phyloP scores from a whole-genome alignment of 1,140 invertebrate genomes.

The Drosophila trapezifrons region DNA sequence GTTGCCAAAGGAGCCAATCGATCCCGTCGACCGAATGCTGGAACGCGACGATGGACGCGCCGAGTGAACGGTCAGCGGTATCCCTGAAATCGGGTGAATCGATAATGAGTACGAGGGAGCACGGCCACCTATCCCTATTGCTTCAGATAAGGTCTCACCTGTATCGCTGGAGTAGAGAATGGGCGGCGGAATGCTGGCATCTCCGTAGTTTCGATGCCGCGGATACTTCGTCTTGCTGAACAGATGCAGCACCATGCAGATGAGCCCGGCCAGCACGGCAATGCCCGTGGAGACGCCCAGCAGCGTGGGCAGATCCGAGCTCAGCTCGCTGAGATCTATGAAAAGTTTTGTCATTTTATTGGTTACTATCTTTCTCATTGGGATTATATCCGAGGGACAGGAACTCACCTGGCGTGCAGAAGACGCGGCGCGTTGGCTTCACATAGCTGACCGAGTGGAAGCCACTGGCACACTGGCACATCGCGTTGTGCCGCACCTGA shows the following conservation, averaged over 20 bases:
- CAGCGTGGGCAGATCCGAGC: conserved; percentile 92
- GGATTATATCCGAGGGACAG: neutral
- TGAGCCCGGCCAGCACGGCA: conserved; percentile 91
- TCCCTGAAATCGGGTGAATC: conserved; percentile 84
- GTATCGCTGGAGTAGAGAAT: conserved; percentile 93
- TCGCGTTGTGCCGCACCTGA: conserved; percentile 92
- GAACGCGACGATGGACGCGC: conserved; percentile 88
- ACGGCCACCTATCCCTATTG: neutral
- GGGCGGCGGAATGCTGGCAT: conserved; percentile 91
- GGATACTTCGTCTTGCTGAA: conserved; percentile 90
- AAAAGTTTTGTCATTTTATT: too few species aligned
- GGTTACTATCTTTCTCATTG: too few species aligned
- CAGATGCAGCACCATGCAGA: conserved; percentile 93
- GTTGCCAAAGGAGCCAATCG: conserved; percentile 85
- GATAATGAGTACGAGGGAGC: conserved; percentile 14
- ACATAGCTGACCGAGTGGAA: conserved; percentile 91
- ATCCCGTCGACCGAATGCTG: conserved; percentile 87
- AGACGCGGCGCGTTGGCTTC: conserved; percentile 89
- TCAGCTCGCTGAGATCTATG: conserved; percentile 91
- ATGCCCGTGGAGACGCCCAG: conserved; percentile 92
- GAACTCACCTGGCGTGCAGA: conserved; percentile 91
- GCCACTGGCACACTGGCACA: conserved; percentile 91
- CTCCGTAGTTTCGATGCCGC: conserved; percentile 90
- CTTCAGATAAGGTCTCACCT: conserved; percentile 84
- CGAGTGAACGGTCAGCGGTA: conserved; percentile 87